A percentile compares a stretch with the other conserved stretches of the same genome.
phyloP scores from a whole-genome alignment of 2,888 invertebrate species.

The Troilus luridus region DNA sequence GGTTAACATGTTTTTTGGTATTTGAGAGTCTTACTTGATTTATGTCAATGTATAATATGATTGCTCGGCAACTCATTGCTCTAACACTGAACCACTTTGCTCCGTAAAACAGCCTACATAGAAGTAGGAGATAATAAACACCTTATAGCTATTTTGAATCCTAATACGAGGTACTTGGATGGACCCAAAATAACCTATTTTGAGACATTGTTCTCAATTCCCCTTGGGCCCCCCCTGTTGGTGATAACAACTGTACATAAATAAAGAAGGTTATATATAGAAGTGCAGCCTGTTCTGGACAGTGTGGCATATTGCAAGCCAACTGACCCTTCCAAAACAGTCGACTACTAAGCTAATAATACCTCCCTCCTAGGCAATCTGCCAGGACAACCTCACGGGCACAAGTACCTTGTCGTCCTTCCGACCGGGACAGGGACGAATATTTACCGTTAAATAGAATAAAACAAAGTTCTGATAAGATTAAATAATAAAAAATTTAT shows the following conservation, averaged over 20 bases:
- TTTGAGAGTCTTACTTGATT: too few species aligned
- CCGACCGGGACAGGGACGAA: neutral
- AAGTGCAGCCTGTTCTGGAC: conserved; percentile 3
- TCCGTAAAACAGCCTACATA: too few species aligned
- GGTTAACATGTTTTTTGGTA: too few species aligned
- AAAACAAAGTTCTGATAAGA: neutral
- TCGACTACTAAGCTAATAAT: neutral
- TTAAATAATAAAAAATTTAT: neutral
- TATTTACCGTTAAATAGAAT: conserved; percentile 18
- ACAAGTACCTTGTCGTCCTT: neutral
- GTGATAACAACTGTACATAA: neutral
- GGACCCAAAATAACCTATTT: too few species aligned
- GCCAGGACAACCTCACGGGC: neutral
- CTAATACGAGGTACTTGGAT: too few species aligned
- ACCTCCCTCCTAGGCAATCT: neutral
- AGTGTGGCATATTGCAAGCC: neutral
- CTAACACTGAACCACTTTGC: too few species aligned
- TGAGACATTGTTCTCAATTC: neutral
- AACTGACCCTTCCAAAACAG: conserved; percentile 17
- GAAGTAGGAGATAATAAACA: too few species aligned
- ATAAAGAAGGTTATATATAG: neutral
- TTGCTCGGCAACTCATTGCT: too few species aligned
- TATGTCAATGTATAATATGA: too few species aligned
- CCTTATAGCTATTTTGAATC: too few species aligned
- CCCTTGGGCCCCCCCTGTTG: neutral